phyloP scores from a whole-genome alignment of 2,888 invertebrate genomes.

The Trilocha varians region DNA sequence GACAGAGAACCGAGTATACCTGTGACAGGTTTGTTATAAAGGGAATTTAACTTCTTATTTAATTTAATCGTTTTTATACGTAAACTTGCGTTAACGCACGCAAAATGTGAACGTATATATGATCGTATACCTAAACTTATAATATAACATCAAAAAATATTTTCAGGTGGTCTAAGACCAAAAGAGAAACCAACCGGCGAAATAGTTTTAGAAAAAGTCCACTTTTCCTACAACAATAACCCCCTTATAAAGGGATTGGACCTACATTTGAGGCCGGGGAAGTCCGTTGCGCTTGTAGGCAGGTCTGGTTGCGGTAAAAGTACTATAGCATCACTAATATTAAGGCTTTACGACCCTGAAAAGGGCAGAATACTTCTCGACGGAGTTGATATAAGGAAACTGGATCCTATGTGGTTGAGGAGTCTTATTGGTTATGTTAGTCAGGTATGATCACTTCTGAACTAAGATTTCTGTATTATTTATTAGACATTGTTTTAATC shows the following conservation, averaged over 20 bases:
- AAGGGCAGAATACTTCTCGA: slow-evolving; percentile 83
- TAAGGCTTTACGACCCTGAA: slow-evolving; percentile 90
- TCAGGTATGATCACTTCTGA: slow-evolving; percentile 74
- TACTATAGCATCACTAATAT: slow-evolving; percentile 87
- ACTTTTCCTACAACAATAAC: slow-evolving; percentile 79
- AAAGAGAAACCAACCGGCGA: slow-evolving; percentile 75
- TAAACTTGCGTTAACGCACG: no score
- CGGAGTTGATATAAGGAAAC: slow-evolving; percentile 79
- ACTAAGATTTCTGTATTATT: no score
- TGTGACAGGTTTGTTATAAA: slow-evolving; percentile 65
- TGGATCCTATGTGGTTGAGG: slow-evolving; percentile 90
- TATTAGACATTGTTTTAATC: no score
- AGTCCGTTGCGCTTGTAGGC: slow-evolving; percentile 87
- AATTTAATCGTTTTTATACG: no score
- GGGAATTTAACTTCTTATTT: no score
- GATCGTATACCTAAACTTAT: no score
- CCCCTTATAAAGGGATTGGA: slow-evolving; percentile 75
- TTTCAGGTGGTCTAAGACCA: slow-evolving; percentile 77
- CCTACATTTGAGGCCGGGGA: slow-evolving; percentile 78
- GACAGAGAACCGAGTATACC: slow-evolving; percentile 87
- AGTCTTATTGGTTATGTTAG: slow-evolving; percentile 91
- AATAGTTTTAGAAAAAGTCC: slow-evolving; percentile 81
- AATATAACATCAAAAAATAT: background rate
- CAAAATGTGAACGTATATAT: no score
- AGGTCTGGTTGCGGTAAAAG: slow-evolving; percentile 96